Percentiles rank a stretch among this genome's conserved stretches.
Evolutionary conservation across 2,113 vertebrate species (phyloP).

Genomic region (Rissa tridactyla): DNA sequence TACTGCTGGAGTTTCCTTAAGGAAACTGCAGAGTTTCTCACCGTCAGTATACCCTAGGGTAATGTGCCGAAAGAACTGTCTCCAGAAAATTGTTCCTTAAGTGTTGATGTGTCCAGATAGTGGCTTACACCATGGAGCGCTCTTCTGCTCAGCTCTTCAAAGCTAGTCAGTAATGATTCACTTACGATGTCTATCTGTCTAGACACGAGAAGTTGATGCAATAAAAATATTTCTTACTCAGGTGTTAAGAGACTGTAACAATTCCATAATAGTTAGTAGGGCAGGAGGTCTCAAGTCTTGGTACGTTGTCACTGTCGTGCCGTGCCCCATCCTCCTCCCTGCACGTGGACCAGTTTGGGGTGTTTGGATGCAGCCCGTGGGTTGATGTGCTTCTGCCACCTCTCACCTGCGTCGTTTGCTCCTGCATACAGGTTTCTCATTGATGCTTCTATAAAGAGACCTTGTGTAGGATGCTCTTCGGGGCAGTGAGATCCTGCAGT

Average conservation of each 20-base stretch:
- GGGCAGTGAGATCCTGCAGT: background rate
- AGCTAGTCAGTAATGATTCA: constrained; percentile 41
- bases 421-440: background rate
- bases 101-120: constrained; percentile 41
- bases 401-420: background rate
- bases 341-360: background rate
- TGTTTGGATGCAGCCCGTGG: background rate
- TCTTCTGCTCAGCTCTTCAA: constrained; percentile 34
- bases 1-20: background rate
- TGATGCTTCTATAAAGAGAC: background rate
- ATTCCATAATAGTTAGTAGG: background rate
- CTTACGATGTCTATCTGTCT: constrained; percentile 20
- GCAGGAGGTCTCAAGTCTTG: background rate
- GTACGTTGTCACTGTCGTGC: background rate
- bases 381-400: background rate
- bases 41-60: background rate
- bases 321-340: background rate
- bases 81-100: constrained; percentile 30
- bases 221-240: constrained; percentile 12
- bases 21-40: background rate
- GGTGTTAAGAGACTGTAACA: background rate
- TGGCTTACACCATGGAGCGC: background rate
- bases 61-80: background rate
- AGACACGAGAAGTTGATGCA: constrained; percentile 49
- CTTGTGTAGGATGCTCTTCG: background rate